These are phyloP conservation scores for Epizoanthus fatuus DNA, from an alignment of 92 coral and sea anemone species.

Conservation along the genomic window DNA sequence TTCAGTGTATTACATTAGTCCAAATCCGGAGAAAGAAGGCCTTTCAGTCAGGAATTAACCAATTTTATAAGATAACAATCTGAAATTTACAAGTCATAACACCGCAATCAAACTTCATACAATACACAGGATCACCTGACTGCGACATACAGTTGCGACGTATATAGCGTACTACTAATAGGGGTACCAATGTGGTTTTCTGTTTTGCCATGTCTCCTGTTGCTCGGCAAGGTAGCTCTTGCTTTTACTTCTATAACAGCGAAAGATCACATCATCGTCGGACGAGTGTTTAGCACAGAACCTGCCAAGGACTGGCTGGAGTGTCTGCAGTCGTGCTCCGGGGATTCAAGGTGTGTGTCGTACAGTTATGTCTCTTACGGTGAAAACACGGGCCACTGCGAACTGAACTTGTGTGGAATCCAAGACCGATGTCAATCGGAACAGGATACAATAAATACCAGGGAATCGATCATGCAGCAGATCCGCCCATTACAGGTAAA, in stretches of 20 bases:
- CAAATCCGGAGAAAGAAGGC: too few species aligned
- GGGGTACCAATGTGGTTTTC: neutral
- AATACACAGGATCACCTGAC: too few species aligned
- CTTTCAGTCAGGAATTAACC: too few species aligned
- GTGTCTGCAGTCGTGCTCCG: neutral
- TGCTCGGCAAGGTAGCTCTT: neutral
- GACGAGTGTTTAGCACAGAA: neutral
- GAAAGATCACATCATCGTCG: neutral
- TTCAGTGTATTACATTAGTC: too few species aligned
- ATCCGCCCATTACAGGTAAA: slow-evolving; percentile 9
- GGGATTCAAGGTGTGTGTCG: neutral
- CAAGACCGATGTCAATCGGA: neutral
- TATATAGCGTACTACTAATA: neutral
- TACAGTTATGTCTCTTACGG: neutral
- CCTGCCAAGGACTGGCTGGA: slow-evolving; percentile 4
- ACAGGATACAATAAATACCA: neutral
- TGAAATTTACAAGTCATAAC: too few species aligned
- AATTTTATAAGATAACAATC: too few species aligned
- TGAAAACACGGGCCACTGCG: neutral
- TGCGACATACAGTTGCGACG: too few species aligned
- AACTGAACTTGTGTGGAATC: neutral
- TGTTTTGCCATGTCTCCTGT: neutral
- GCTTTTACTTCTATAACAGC: neutral
- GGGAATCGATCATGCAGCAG: neutral
- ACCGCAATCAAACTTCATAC: too few species aligned